A percentile compares a stretch with the other conserved stretches of the same genome.
phyloP scores from a whole-genome alignment of 92 coral and sea anemone genomes.

The Umimayanthus kanabou region DNA sequence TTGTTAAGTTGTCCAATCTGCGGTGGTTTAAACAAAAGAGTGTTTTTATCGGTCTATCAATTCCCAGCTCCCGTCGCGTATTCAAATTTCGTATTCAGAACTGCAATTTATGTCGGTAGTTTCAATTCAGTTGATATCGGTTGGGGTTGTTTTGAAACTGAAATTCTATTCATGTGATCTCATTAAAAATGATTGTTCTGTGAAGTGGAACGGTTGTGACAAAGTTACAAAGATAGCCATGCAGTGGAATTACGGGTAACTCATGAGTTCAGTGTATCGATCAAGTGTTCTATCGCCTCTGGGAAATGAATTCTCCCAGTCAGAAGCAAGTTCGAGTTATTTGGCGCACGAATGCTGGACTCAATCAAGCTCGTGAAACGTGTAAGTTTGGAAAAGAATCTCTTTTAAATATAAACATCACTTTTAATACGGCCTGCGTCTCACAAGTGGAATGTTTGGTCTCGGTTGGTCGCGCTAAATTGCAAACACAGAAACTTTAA shows the following conservation, averaged over 20 bases:
- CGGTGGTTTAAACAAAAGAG: slow-evolving; percentile 6
- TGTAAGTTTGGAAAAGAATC: slow-evolving; percentile 17
- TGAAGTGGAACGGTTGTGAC: slow-evolving; percentile 39
- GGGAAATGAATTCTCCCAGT: slow-evolving; percentile 24
- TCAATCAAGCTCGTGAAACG: slow-evolving; percentile 8
- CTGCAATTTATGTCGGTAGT: background rate
- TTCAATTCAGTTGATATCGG: background rate
- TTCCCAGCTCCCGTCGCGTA: background rate
- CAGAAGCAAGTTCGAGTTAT: slow-evolving; percentile 32
- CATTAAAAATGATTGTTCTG: slow-evolving; percentile 10
- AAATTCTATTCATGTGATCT: background rate
- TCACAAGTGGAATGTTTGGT: background rate
- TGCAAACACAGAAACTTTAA: background rate
- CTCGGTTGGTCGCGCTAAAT: slow-evolving; percentile 12
- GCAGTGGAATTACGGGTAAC: background rate
- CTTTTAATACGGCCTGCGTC: background rate
- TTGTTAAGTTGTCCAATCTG: background rate
- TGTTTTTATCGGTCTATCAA: background rate
- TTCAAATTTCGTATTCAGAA: background rate
- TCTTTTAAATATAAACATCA: too few relatives aligned
- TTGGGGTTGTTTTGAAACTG: background rate
- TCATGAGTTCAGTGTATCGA: background rate
- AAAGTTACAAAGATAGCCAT: background rate
- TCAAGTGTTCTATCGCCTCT: background rate
- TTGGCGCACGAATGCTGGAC: slow-evolving; percentile 43